Evolutionary conservation across 2,113 vertebrate genomes (phyloP), one percentile per base, ranked within the genome.

Genomic region (Podarcis muralis): DNA sequence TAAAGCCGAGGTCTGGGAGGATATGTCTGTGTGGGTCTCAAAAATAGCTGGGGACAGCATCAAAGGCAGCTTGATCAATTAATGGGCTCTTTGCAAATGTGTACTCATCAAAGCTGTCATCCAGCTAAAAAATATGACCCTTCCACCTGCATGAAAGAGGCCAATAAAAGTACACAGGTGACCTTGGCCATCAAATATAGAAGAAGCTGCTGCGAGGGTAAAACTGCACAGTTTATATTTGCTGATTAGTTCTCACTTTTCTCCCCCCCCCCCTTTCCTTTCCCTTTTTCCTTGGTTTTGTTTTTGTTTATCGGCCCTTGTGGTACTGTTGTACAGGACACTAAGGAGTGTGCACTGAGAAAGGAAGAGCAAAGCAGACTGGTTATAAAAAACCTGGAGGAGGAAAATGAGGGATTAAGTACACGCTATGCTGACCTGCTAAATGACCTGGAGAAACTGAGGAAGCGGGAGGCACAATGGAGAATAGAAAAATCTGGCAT

Each of bases 11-110:
- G 98, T 98, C 98, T 98, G 97, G 97, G 96, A 97, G 97, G 97
- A 97, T 97, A 96, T 97, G 97, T 98, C 98, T 98, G 97, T 97
- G 97, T 97, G 96, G 97, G 98, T 98, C 98, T 98, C 97, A 97
- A 97, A 97, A 97, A 97, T 98, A 97, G 97, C 97, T 98, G 98
- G 97, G 98, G 98, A 98, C 98, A 98, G 97, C 98, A 98, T 99
- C 98, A 99, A 99, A 99, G 98, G 97, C 98, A 98, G 97, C 97
- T 97, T 98, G 97, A 98, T 98, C 98, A 98, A 98, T 98, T 99
- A 99, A 99, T 98, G 98, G 98, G 97, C 97, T 98, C 97, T 97
- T 97, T 97, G 97, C 95, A 97, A 97, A 98, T 98, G 96, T 96
- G 95, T 97, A 98, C 98, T 99, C 98, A 98, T 99, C 98, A 99